Base-by-base conservation (phyloP, 64 coral and sea anemone genomes). In the Acropora yongei region DNA sequence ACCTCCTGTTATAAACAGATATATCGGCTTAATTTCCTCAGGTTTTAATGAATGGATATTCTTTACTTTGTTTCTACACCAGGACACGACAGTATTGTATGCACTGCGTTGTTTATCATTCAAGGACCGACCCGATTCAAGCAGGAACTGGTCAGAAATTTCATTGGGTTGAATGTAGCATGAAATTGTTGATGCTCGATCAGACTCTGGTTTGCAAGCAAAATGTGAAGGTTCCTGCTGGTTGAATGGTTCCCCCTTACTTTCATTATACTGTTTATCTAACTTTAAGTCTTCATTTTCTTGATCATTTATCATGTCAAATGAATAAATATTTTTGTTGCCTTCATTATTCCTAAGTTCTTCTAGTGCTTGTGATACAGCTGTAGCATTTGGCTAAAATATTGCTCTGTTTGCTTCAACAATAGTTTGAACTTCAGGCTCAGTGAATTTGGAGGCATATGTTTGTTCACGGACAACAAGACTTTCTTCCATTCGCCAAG, bases 361-460 rank as follows among this genome's bases (percentile, higher is more conserved):
- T 60, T 88, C 72, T 30, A 88, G 51, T 88, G 86, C 86, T 55
- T 88, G 72, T 75, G 86, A 75, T 11, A 88, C 51, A 75, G 72
- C 72, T 55, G 76, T 72, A 20, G 72, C 46, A 76, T 88, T 68
- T n/a, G 86, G 86, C 77, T 88, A 71, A 74, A 87, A 87, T 40
- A 74, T 47, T n/a, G 43, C 68, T 55, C 67, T 87, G 47, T 87
- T 87, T 72, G 49, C 1, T 72, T 87, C 63, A 48, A 87, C 84
- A 87, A 74, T 47, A 72, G 42, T 47, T 74, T 87, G 41, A 44
- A 74, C 84, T 87, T 72, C 68, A 72, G 84, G 68, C 8, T 87
- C 84, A 20, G n/a, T 19, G 41, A 87, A 73, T 87, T 87, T 87
- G 14, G 84, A 87, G 73, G 67, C 84, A 87, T 87, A 87, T 87